Conservation (phyloP, 2,888 invertebrate species). For the Meta bourneti region DNA sequence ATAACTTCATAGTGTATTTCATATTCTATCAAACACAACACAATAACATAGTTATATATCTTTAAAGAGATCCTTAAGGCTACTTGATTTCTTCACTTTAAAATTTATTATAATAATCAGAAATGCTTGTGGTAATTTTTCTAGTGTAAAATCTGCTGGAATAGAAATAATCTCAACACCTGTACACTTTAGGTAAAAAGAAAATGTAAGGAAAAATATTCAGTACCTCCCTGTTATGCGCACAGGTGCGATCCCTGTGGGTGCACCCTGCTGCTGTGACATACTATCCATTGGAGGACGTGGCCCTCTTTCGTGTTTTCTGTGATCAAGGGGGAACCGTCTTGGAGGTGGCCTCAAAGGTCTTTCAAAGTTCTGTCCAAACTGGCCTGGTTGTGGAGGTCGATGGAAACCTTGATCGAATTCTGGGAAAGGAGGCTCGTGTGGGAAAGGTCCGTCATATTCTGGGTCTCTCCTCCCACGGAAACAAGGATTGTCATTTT, state of each 20-base stretch:
- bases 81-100: too few species aligned
- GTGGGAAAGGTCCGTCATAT: conserved; percentile 47
- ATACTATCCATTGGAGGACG: conserved; percentile 46
- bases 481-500: conserved; percentile 18
- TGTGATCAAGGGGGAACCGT: conserved; percentile 28
- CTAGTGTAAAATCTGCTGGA: too few species aligned
- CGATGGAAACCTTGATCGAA: conserved; percentile 43
- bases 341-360: conserved; percentile 31
- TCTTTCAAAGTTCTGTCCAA: conserved; percentile 45
- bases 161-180: too few species aligned
- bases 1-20: too few species aligned
- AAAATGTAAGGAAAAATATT: conserved; percentile 34
- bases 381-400: conserved; percentile 41
- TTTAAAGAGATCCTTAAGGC: too few species aligned
- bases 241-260: conserved; percentile 74
- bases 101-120: too few species aligned
- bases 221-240: conserved; percentile 76
- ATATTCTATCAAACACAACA: too few species aligned
- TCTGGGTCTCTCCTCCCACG: conserved; percentile 33
- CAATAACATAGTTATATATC: too few species aligned
- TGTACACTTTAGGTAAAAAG: background rate
- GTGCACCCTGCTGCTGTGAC: conserved; percentile 53
- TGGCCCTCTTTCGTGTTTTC: conserved; percentile 44
- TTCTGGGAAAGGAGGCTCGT: conserved; percentile 36
- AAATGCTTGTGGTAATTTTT: too few species aligned